Evolutionary conservation across 2,797 vertebrate species (phyloP), one percentile per base, ranked within the genome.

Genomic region (Pitangus sulphuratus): DNA sequence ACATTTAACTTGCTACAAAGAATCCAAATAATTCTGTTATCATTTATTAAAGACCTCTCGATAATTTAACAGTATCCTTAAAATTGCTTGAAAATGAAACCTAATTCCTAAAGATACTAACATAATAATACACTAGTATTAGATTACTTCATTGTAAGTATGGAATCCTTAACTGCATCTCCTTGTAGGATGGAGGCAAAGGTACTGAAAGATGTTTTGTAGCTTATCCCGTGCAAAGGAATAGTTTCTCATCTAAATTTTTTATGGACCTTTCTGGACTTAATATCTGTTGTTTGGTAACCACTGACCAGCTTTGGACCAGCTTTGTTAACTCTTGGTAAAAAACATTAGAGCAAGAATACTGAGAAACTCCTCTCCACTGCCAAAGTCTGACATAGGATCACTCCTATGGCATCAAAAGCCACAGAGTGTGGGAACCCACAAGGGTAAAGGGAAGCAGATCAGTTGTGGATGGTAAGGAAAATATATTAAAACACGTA

Each of bases 41-140:
- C 1, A 2, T 30, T 28, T 71, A 64, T 53, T 58, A 60, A 64
- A 8, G 5, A 68, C 2, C 15, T 58, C 26, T 74, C 0, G 0
- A 13, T 44, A 86, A 62, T 62, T 84, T 84, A 50, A 77, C 8
- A 42, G 2, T 30, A 69, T 70, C 24, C 70, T 91, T 88, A 58
- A 86, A 77, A 44, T 22, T 74, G 15, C 15, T 79, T 77, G n/a
- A 21, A 71, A 89, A 81, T 64, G 40, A 88, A 79, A 84, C 13
- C 1, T 24, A 84, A 44, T 24, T 88, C 13, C 21, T 58, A 64
- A 83, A 90, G 17, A 60, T 25, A 22, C 1, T 56, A 57, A 33
- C 8, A 74, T 16, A 70, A 53, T 48, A 74, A 53, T 48, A 74
- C 11, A 40, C 2, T 50, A 58, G 19, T 8, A 50, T 31, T 54